Evolutionary conservation across 2,113 vertebrate genomes (phyloP).

Genomic region (Amazona vittata): DNA sequence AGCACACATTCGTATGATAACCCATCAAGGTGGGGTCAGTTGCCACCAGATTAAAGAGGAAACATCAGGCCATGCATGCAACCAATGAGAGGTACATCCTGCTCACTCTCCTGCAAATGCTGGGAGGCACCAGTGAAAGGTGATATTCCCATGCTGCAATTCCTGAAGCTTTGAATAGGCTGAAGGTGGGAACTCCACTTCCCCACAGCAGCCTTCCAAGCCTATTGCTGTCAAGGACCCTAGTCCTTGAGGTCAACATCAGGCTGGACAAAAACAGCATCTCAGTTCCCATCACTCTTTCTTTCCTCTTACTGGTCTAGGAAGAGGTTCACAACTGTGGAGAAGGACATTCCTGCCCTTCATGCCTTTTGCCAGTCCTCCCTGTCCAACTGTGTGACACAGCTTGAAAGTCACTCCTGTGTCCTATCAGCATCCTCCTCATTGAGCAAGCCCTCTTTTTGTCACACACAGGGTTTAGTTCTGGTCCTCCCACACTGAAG

Average conservation of each 20-base stretch:
- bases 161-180: neutral
- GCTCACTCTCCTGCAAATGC: neutral
- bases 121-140: neutral
- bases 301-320: neutral
- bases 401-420: neutral
- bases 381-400: neutral
- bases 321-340: neutral
- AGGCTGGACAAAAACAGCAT: neutral
- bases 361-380: neutral
- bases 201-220: neutral
- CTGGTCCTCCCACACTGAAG: neutral
- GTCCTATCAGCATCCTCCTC: neutral
- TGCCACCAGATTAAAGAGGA: neutral
- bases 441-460: neutral
- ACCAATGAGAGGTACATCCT: neutral
- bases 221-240: neutral
- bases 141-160: neutral
- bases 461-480: neutral
- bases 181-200: neutral
- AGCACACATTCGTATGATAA: neutral
- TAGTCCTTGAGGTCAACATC: neutral
- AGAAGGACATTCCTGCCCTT: neutral
- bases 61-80: neutral
- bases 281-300: neutral
- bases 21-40: neutral